These are phyloP conservation scores for Pinctada fucata DNA, from an alignment of 2,888 invertebrate species.

Conservation along the genomic window DNA sequence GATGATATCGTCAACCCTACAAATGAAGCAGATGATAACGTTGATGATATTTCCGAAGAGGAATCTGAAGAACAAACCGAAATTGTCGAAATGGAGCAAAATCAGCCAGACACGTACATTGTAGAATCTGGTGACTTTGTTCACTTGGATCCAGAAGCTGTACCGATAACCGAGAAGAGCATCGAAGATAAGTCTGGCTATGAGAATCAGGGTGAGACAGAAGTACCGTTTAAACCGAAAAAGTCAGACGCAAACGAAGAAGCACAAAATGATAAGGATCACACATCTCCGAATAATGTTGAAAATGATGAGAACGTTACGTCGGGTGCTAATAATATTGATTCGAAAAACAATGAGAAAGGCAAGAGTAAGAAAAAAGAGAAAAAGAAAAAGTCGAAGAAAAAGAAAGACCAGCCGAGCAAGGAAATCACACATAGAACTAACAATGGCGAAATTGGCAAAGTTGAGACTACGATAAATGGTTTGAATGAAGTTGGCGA, in stretches of 20 bases:
- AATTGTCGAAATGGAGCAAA: not conserved
- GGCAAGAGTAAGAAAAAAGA: constrained; percentile 14
- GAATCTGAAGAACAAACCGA: not conserved
- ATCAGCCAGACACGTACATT: not conserved
- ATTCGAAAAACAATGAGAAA: not conserved
- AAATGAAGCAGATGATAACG: not conserved
- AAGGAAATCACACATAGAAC: not conserved
- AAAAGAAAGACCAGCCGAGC: not conserved
- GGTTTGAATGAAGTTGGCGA: not conserved
- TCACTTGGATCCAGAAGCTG: not conserved
- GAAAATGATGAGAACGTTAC: not conserved
- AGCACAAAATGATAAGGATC: not conserved
- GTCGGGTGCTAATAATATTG: not conserved
- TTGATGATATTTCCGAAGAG: not conserved
- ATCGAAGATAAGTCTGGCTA: not conserved
- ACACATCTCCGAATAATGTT: not conserved
- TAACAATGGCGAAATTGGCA: not conserved
- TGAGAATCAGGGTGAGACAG: not conserved
- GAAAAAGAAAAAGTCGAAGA: constrained; percentile 7
- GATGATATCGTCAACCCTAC: not conserved
- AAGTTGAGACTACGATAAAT: not conserved
- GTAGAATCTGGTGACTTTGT: not conserved
- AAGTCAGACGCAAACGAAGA: not conserved
- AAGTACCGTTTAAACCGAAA: not conserved
- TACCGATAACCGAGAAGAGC: not conserved